A percentile compares a stretch with the other conserved stretches of the same genome.
These are phyloP conservation scores for Ophiodon elongatus DNA, from an alignment of 2,113 vertebrate genomes.

Conservation along the genomic window DNA sequence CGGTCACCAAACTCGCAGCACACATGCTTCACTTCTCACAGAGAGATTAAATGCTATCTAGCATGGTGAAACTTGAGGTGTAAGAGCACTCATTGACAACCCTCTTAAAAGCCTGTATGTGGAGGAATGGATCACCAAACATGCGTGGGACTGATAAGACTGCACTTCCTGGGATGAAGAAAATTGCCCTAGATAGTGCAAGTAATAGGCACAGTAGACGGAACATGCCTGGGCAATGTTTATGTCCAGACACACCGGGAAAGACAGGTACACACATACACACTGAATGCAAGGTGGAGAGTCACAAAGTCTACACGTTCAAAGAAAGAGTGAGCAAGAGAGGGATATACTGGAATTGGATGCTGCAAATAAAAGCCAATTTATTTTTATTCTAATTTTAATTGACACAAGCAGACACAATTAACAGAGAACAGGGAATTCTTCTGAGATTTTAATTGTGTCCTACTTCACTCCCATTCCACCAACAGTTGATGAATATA, in stretches of 20 bases:
- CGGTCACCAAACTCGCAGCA: not conserved
- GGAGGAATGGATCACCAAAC: constrained; percentile 41
- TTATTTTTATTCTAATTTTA: constrained; percentile 27
- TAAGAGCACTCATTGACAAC: not conserved
- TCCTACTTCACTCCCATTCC: not conserved
- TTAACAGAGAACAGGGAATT: constrained; percentile 20
- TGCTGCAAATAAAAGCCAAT: constrained; percentile 25
- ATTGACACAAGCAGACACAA: constrained; percentile 38
- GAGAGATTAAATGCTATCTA: constrained; percentile 12
- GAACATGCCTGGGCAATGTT: constrained; percentile 78
- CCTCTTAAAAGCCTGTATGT: constrained; percentile 5
- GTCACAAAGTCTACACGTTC: constrained; percentile 7
- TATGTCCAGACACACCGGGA: constrained; percentile 33
- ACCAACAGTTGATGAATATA: constrained; percentile 24
- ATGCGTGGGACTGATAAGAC: constrained; percentile 55
- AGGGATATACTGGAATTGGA: constrained; percentile 21
- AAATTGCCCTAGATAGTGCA: constrained; percentile 29
- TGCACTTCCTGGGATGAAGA: constrained; percentile 30
- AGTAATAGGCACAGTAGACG: constrained; percentile 35
- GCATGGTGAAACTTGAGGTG: constrained; percentile 13
- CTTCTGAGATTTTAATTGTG: constrained; percentile 29
- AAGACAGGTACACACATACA: constrained; percentile 24
- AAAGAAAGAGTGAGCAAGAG: constrained; percentile 6
- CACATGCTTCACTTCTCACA: not conserved
- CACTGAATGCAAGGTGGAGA: not conserved